phyloP scores from a whole-genome alignment of 2,888 invertebrate genomes.

The Tryphoninae sp. region DNA sequence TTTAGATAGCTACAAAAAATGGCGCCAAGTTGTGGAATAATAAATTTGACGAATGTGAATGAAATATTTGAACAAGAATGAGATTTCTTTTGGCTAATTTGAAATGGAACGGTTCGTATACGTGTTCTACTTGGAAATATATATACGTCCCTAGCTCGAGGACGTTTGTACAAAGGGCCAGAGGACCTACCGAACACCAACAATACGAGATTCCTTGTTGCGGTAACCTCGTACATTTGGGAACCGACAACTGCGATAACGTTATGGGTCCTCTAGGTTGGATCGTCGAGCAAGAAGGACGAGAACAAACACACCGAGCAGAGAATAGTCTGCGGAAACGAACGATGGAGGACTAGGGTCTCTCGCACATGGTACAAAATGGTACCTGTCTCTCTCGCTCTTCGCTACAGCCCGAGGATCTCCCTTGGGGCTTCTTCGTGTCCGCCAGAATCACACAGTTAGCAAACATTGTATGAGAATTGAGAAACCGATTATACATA shows the following conservation, averaged over 20 bases:
- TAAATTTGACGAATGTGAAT: no score
- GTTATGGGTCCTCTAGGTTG: slow-evolving; percentile 53
- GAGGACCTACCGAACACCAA: neutral
- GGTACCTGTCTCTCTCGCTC: neutral
- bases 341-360: slow-evolving; percentile 12
- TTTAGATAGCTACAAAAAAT: no score
- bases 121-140: neutral
- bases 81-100: neutral
- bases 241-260: slow-evolving; percentile 56
- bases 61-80: neutral
- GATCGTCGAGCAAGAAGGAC: slow-evolving; percentile 15
- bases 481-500: neutral
- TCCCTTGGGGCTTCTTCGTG: slow-evolving; percentile 1
- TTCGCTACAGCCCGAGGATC: slow-evolving; percentile 9
- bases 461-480: neutral
- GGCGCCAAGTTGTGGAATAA: no score
- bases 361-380: slow-evolving; percentile 37
- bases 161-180: slow-evolving; percentile 28
- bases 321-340: slow-evolving; percentile 42
- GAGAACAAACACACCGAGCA: slow-evolving; percentile 30
- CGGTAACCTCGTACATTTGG: slow-evolving; percentile 31
- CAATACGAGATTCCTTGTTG: slow-evolving; percentile 43
- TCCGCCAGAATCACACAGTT: neutral
- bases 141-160: slow-evolving; percentile 18
- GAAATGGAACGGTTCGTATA: neutral